These are phyloP conservation scores for Podabrus alpinus DNA, from an alignment of 2,888 invertebrate genomes.

Conservation along the genomic window DNA sequence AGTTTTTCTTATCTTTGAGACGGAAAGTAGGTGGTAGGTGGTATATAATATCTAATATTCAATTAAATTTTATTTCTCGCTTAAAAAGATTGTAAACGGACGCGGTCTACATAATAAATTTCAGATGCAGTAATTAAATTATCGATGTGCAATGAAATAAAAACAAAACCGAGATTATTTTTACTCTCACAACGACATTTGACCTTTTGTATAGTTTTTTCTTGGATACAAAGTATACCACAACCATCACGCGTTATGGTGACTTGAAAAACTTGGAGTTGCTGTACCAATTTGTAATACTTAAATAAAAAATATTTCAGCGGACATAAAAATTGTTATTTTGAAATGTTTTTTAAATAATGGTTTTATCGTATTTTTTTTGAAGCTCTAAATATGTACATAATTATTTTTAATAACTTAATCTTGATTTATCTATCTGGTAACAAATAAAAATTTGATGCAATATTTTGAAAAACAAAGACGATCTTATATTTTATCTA, in stretches of 20 bases:
- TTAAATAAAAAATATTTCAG: not conserved
- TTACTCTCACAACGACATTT: not conserved
- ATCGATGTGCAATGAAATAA: not conserved
- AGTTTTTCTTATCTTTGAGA: too few species aligned
- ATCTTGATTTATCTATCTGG: not conserved
- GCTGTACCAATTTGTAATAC: not conserved
- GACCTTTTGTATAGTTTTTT: not conserved
- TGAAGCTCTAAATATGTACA: not conserved
- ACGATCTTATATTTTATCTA: not conserved
- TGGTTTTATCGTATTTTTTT: not conserved
- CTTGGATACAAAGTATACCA: not conserved
- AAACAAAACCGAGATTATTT: not conserved
- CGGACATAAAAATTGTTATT: not conserved
- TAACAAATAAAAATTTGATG: not conserved
- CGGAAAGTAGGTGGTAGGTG: too few species aligned
- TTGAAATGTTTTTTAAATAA: not conserved
- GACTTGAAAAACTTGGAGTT: not conserved
- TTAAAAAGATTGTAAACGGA: not conserved
- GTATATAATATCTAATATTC: too few species aligned
- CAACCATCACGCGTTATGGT: not conserved
- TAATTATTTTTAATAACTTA: not conserved
- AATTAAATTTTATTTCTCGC: not conserved
- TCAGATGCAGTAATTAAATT: not conserved
- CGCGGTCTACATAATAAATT: not conserved
- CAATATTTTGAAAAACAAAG: not conserved